These are phyloP conservation scores for Coregonus ussuriensis DNA, from an alignment of 2,797 vertebrate genomes.

Conservation along the genomic window DNA sequence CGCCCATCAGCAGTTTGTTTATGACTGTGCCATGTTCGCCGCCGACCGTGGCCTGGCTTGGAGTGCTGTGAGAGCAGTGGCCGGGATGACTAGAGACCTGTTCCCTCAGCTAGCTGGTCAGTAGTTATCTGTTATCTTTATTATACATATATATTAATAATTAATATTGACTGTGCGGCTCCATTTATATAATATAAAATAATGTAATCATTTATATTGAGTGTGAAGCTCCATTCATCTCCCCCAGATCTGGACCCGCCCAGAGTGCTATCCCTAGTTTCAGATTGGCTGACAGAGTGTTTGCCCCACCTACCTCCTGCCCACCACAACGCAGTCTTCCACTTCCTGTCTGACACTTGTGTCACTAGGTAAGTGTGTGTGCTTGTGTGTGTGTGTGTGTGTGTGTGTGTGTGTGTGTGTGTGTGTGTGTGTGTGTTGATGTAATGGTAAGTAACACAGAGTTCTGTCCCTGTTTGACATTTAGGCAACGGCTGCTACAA, in stretches of 20 bases:
- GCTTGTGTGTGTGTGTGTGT: no score
- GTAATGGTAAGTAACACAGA: not conserved
- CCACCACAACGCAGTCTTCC: slow-evolving; percentile 35
- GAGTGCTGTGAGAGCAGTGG: slow-evolving; percentile 42
- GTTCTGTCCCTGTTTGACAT: slow-evolving; percentile 35
- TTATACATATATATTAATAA: not conserved
- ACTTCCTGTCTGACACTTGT: slow-evolving; percentile 39
- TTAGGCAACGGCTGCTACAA: slow-evolving; percentile 44
- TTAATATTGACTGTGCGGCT: no score
- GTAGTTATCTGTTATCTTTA: not conserved
- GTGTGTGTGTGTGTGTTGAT: not conserved
- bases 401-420: no score
- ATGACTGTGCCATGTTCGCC: slow-evolving; percentile 36
- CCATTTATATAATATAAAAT: no score
- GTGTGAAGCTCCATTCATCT: not conserved
- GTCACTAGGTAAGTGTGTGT: not conserved
- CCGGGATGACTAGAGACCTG: slow-evolving; percentile 38
- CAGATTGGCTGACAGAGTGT: slow-evolving; percentile 21
- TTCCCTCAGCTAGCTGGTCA: slow-evolving; percentile 55
- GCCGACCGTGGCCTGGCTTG: slow-evolving; percentile 42
- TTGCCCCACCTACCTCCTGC: slow-evolving; percentile 33
- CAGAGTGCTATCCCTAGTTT: slow-evolving; percentile 28
- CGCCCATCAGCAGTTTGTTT: slow-evolving; percentile 63
- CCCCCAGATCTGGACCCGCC: slow-evolving; percentile 26
- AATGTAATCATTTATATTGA: not conserved